phyloP scores from a whole-genome alignment of 2,888 invertebrate species.

The Chalcosyrphus nemorum region DNA sequence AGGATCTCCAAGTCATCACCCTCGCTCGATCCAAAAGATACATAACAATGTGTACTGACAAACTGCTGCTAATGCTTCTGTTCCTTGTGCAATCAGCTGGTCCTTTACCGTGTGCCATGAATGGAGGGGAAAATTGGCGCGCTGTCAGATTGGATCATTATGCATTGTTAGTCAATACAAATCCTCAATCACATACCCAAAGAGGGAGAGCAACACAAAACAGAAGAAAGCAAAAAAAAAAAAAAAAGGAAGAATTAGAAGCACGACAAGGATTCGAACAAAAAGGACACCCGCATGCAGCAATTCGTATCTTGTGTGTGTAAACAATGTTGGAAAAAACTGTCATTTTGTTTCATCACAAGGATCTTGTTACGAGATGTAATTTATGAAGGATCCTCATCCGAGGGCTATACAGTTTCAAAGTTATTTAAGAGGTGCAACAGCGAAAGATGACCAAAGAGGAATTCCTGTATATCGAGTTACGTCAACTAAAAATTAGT shows the following conservation, averaged over 20 bases:
- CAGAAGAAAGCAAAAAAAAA: not conserved
- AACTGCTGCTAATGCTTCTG: slow-evolving; percentile 64
- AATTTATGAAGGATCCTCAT: slow-evolving; percentile 51
- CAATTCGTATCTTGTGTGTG: slow-evolving; percentile 71
- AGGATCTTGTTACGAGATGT: slow-evolving; percentile 54
- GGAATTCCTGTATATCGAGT: slow-evolving; percentile 57
- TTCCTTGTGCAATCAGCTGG: slow-evolving; percentile 48
- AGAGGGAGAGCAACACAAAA: too few relatives aligned
- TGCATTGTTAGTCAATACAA: slow-evolving; percentile 67
- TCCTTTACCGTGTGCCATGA: slow-evolving; percentile 34
- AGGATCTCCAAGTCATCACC: slow-evolving; percentile 44
- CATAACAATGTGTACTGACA: slow-evolving; percentile 33
- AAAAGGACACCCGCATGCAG: slow-evolving; percentile 72
- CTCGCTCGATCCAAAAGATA: slow-evolving; percentile 55
- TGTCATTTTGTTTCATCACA: slow-evolving; percentile 61
- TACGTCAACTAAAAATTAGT: slow-evolving; percentile 1
- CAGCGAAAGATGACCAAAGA: slow-evolving; percentile 34
- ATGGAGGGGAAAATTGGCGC: slow-evolving; percentile 59
- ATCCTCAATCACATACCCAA: slow-evolving; percentile 65
- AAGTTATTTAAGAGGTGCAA: not conserved
- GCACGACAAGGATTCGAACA: slow-evolving; percentile 59
- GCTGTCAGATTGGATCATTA: slow-evolving; percentile 70
- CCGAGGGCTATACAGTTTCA: not conserved
- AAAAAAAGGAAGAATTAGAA: slow-evolving; percentile 34
- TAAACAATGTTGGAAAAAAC: slow-evolving; percentile 62